Percentiles rank a stretch among this genome's conserved stretches.
Evolutionary conservation across 2,113 vertebrate genomes (phyloP).

Genomic region (Danio rerio): DNA sequence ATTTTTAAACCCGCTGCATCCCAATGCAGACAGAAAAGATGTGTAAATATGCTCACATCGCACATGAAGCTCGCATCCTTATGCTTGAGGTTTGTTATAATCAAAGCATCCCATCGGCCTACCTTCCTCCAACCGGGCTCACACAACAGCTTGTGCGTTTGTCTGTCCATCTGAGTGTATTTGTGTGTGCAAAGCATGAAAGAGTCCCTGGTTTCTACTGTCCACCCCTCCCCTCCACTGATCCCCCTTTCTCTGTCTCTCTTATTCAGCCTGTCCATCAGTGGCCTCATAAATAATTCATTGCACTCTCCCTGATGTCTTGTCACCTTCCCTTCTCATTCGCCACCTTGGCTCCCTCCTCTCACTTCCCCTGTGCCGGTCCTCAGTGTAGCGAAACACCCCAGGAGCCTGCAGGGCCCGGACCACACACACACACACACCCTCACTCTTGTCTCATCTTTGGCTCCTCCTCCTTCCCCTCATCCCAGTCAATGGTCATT

Average conservation of each 20-base stretch:
- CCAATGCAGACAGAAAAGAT: constrained; percentile 29
- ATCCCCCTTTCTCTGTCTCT: constrained; percentile 52
- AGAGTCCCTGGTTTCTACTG: constrained; percentile 38
- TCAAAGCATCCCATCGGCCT: constrained; percentile 32
- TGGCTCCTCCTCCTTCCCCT: constrained; percentile 40
- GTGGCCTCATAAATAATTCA: constrained; percentile 69
- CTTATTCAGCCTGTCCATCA: constrained; percentile 68
- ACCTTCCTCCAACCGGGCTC: not conserved
- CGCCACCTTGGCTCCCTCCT: constrained; percentile 64
- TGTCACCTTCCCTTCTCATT: constrained; percentile 69
- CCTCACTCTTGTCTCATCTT: constrained; percentile 23
- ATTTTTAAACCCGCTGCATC: not conserved
- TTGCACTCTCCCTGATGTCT: constrained; percentile 66
- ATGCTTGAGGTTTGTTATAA: constrained; percentile 12
- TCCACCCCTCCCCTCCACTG: constrained; percentile 37
- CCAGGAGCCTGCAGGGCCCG: constrained; percentile 49
- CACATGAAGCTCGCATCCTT: constrained; percentile 9
- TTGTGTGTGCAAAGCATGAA: constrained; percentile 24
- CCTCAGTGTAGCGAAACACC: constrained; percentile 58
- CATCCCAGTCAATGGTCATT: constrained; percentile 56
- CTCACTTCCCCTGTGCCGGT: constrained; percentile 54
- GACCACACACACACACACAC: constrained; percentile 64
- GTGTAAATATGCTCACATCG: constrained; percentile 58
- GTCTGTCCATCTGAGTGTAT: constrained; percentile 33
- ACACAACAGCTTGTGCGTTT: constrained; percentile 13